These are phyloP conservation scores for Heterotis niloticus DNA, from an alignment of 2,113 vertebrate genomes.

Conservation along the genomic window DNA sequence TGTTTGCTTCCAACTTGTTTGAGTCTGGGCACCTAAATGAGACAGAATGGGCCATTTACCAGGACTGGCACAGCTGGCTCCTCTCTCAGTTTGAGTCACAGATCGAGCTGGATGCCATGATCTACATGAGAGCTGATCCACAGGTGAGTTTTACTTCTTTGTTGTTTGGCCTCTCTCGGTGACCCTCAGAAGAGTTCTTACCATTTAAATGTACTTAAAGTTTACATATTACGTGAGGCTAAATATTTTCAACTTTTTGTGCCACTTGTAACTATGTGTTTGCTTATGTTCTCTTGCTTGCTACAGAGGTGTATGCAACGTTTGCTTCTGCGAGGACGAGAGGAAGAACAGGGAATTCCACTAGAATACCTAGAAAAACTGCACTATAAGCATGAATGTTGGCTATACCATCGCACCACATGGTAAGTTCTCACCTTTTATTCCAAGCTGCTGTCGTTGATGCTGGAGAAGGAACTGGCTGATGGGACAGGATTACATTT, in stretches of 20 bases:
- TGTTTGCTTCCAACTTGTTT: constrained; percentile 77
- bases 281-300: neutral
- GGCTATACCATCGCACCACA: constrained; percentile 68
- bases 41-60: constrained; percentile 75
- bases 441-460: neutral
- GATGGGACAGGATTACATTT: too few relatives aligned
- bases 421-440: constrained; percentile 53
- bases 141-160: constrained; percentile 53
- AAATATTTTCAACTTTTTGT: too few relatives aligned
- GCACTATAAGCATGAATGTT: constrained; percentile 76
- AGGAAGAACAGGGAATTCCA: constrained; percentile 75
- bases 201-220: too few relatives aligned
- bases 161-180: too few relatives aligned
- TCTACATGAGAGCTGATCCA: constrained; percentile 74
- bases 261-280: neutral
- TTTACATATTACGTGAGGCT: too few relatives aligned
- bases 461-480: too few relatives aligned
- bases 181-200: too few relatives aligned
- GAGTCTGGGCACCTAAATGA: constrained; percentile 71
- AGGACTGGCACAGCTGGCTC: constrained; percentile 80
- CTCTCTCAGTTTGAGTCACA: constrained; percentile 67
- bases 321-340: constrained; percentile 63
- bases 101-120: constrained; percentile 72
- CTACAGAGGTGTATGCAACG: constrained; percentile 77
- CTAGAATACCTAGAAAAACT: constrained; percentile 79